Percentiles rank a stretch among this genome's conserved stretches.
Evolutionary conservation across 2,797 vertebrate genomes (phyloP).

Genomic region (Fringilla coelebs): DNA sequence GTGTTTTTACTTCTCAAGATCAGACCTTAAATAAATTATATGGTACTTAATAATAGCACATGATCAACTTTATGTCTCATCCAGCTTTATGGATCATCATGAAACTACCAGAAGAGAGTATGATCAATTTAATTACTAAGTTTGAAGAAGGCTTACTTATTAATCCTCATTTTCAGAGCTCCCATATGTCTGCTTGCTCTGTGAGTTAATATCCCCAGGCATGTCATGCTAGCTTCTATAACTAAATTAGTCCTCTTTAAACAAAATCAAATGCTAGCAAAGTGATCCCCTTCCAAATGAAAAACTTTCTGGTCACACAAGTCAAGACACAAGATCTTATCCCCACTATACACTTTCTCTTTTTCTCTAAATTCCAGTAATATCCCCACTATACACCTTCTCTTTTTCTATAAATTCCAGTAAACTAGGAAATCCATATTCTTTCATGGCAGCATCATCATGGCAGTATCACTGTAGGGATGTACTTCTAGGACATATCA

Average conservation of each 20-base stretch:
- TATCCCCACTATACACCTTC: background rate
- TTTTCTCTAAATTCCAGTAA: background rate
- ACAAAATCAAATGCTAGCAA: background rate
- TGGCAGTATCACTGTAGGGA: background rate
- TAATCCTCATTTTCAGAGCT: constrained; percentile 29
- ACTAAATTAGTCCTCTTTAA: background rate
- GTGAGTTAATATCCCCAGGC: background rate
- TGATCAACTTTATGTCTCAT: constrained; percentile 13
- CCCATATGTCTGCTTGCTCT: background rate
- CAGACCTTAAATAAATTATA: constrained; percentile 36
- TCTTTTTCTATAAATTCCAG: background rate
- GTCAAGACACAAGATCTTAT: background rate
- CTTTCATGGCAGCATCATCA: background rate
- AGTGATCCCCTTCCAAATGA: background rate
- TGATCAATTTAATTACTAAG: constrained; percentile 41
- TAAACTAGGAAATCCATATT: background rate
- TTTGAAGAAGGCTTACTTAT: background rate
- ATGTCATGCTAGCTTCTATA: background rate
- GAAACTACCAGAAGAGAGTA: background rate
- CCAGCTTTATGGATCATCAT: constrained; percentile 9
- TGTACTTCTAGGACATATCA: background rate
- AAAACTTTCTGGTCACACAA: background rate
- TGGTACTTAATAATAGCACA: constrained; percentile 1
- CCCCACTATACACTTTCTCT: background rate
- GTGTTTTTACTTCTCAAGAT: background rate